Percentiles rank a stretch among this genome's conserved stretches.
Evolutionary conservation across 1,140 invertebrate genomes (phyloP).

Genomic region (Galendromus occidentalis): DNA sequence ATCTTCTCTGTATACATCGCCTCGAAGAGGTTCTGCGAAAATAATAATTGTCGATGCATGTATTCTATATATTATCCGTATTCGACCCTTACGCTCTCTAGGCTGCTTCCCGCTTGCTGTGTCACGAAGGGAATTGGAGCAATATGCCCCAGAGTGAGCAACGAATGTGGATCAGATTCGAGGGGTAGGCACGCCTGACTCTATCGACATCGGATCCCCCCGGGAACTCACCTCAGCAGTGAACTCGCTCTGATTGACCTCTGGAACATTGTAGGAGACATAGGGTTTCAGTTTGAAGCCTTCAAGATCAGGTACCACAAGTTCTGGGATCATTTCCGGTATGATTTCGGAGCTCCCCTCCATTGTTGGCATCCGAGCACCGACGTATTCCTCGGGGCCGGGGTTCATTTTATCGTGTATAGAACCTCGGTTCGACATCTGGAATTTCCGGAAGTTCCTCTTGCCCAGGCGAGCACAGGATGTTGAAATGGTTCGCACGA

Average conservation of each 20-base stretch:
- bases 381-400: not conserved
- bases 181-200: too few relatives aligned
- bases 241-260: constrained; percentile 15
- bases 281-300: constrained; percentile 30
- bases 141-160: too few relatives aligned
- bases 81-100: too few relatives aligned
- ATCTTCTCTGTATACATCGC: constrained; percentile 21
- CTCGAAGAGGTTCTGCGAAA: constrained; percentile 23
- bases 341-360: constrained; percentile 16
- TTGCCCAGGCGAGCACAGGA: not conserved
- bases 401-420: not conserved
- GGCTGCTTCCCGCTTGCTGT: too few relatives aligned
- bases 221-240: not conserved
- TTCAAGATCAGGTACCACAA: constrained; percentile 30
- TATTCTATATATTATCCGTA: constrained; percentile 18
- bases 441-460: constrained; percentile 5
- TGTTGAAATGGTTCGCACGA: not conserved
- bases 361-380: not conserved
- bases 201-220: too few relatives aligned
- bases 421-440: not conserved
- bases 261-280: constrained; percentile 27
- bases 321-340: constrained; percentile 30
- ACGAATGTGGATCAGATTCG: too few relatives aligned
- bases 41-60: too few relatives aligned
- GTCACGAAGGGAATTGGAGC: too few relatives aligned